phyloP scores from a whole-genome alignment of 2,797 vertebrate genomes.

The Gallirallus australis region DNA sequence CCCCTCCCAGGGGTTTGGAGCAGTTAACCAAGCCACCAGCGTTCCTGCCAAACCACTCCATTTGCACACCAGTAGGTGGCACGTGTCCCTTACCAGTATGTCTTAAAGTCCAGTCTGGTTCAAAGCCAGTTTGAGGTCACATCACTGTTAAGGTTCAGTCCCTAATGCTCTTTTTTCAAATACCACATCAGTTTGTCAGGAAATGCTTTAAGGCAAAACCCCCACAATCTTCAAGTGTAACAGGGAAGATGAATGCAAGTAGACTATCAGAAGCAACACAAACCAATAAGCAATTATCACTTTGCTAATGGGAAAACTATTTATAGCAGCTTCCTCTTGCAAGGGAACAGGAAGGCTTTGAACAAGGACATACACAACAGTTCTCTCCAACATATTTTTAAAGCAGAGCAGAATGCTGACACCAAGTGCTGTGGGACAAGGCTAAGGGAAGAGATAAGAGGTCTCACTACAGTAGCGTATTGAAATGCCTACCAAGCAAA shows the following conservation, averaged over 20 bases:
- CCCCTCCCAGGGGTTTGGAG: background rate
- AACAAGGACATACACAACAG: background rate
- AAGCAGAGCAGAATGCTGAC: conserved; percentile 7
- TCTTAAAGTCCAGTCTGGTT: background rate
- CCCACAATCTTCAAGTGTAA: background rate
- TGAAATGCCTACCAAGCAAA: background rate
- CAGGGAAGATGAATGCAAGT: background rate
- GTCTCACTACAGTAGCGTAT: background rate
- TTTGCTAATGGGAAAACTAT: conserved; percentile 6
- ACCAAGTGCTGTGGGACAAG: background rate
- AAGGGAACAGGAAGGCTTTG: conserved; percentile 11
- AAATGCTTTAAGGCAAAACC: background rate
- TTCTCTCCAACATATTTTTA: background rate
- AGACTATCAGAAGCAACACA: background rate
- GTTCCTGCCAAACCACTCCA: background rate
- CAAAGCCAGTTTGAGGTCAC: background rate
- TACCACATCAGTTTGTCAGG: background rate
- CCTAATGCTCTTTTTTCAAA: background rate
- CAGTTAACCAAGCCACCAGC: background rate
- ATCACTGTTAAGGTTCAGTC: background rate
- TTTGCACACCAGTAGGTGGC: background rate
- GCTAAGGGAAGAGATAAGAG: background rate
- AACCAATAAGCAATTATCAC: conserved; percentile 17
- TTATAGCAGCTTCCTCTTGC: conserved; percentile 19
- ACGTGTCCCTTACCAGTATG: background rate